A percentile compares a stretch with the other conserved stretches of the same genome.
phyloP scores from a whole-genome alignment of 2,797 vertebrate genomes.

The Cuniculus paca region DNA sequence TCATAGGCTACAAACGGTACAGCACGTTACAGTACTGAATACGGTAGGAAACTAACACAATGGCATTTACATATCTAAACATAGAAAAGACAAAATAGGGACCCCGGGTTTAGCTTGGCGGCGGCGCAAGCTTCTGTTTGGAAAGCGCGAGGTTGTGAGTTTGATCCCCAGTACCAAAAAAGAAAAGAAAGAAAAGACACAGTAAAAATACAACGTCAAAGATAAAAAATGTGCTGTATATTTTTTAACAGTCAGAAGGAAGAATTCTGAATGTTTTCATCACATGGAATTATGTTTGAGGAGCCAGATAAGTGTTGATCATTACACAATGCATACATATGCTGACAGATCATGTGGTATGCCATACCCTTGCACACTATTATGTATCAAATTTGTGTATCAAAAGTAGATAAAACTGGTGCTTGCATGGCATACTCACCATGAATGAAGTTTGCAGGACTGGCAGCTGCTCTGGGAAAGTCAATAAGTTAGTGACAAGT shows the following conservation, averaged over 20 bases:
- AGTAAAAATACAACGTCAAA: background rate
- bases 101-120: no score
- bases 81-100: background rate
- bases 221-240: background rate
- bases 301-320: background rate
- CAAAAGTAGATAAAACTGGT: background rate
- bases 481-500: background rate
- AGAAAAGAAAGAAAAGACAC: background rate
- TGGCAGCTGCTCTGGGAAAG: background rate
- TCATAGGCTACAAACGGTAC: background rate
- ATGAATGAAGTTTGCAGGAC: background rate
- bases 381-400: background rate
- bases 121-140: no score
- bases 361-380: background rate
- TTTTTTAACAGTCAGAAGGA: background rate
- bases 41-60: background rate
- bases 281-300: background rate
- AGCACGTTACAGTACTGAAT: background rate
- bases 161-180: no score
- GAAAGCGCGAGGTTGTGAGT: no score
- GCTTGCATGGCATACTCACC: no score
- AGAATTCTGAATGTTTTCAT: background rate
- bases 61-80: background rate
- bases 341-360: no score
- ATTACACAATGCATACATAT: background rate